Evolutionary conservation across 2,888 invertebrate genomes (phyloP), one percentile per base, ranked within the genome.

Genomic region (Drosophila parthenogenetica): DNA sequence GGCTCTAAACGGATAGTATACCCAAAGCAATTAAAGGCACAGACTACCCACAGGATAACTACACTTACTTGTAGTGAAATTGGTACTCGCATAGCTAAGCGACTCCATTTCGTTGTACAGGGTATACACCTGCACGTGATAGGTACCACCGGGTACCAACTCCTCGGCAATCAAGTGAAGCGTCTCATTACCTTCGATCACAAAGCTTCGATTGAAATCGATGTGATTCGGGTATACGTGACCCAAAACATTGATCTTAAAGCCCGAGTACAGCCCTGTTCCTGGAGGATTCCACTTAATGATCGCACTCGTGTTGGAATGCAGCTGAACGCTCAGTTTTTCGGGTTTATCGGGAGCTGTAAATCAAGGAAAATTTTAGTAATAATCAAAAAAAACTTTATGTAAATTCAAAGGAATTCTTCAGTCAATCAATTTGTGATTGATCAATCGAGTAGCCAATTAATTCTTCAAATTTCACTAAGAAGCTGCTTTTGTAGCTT

Each of bases 31-130:
- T n/a, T n/a, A n/a, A n/a, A n/a, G n/a, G n/a, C n/a, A n/a, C n/a
- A n/a, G n/a, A n/a, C n/a, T n/a, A n/a, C n/a, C n/a, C 7, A 29
- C 5, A 5, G 22, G 5, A 2, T 29, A 2, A 19, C 19, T 19
- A 3, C 8, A 92, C 95, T 94, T 93, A 97, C 97, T 97, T 89
- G 98, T 98, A 72, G 98, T 98, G 91, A 98, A 98, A 93, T 98
- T 98, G 81, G 96, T 94, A 79, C 97, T 97, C 57, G 97, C 97
- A 91, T 97, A 97, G 29, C 97, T 97, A 59, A 96, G 96, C 91
- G 96, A 97, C 92, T 98, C 97, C 93, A 97, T 97, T 90, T 95
- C 95, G 92, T 97, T 97, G 91, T 97, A 97, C 77, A 97, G 95
- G 72, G 98, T 97, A 92, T 95, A 97, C 46, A 98, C 95, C 92